Percentiles rank a stretch among this genome's conserved stretches.
Evolutionary conservation across 2,113 vertebrate species (phyloP).

Genomic region (Cygnus buccinator): DNA sequence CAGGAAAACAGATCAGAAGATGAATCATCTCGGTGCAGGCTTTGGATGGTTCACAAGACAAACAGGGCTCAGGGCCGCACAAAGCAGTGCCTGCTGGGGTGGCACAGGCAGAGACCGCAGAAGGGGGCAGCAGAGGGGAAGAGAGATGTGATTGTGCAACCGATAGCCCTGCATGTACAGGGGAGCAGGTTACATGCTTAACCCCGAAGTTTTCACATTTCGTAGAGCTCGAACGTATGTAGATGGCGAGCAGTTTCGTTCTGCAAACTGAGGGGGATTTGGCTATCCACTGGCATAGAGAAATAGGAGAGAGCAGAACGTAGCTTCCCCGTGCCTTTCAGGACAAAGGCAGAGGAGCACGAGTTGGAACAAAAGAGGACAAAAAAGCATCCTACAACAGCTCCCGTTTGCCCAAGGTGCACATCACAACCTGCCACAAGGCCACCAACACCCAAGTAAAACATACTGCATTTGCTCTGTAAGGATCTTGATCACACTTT

Average conservation of each 20-base stretch:
- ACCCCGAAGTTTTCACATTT: neutral
- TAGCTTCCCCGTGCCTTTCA: fast-evolving
- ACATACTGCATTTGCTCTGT: fast-evolving
- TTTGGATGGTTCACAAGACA: neutral
- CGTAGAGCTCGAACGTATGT: neutral
- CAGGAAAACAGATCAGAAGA: neutral
- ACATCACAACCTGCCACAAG: neutral
- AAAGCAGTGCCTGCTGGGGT: fast-evolving
- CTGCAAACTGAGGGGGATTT: neutral
- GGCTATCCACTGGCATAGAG: neutral
- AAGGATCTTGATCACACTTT: neutral
- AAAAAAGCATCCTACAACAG: neutral
- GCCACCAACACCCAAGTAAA: neutral
- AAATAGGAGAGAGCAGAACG: neutral
- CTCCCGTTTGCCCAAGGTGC: neutral
- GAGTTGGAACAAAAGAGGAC: neutral
- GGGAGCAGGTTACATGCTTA: neutral
- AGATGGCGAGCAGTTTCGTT: neutral
- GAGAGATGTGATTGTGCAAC: neutral
- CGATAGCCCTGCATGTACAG: neutral
- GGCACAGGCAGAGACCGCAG: neutral
- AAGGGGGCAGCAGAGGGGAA: neutral
- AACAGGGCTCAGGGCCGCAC: neutral
- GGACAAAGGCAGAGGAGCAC: neutral
- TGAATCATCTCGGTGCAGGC: fast-evolving